These are phyloP conservation scores for Anguilla japonica DNA, from an alignment of 2,113 vertebrate species.

Conservation along the genomic window DNA sequence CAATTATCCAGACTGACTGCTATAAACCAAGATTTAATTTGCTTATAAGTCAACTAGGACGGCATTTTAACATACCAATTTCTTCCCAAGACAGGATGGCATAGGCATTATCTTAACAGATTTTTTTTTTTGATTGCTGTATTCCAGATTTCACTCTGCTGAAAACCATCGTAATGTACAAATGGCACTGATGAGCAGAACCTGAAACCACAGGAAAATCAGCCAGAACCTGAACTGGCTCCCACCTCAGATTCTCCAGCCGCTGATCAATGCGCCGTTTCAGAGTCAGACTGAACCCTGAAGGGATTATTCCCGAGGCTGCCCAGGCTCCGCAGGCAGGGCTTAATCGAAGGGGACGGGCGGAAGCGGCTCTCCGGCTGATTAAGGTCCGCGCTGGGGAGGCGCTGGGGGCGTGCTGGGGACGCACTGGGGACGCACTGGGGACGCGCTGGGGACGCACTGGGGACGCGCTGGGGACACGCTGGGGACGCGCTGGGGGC, in stretches of 20 bases:
- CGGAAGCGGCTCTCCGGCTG: constrained; percentile 6
- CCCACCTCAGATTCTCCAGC: constrained; percentile 14
- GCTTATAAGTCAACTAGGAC: background rate
- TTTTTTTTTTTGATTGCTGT: background rate
- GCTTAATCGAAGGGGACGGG: constrained; percentile 7
- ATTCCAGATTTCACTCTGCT: background rate
- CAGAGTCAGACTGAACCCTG: constrained; percentile 35
- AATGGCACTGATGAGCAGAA: background rate
- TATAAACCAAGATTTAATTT: background rate
- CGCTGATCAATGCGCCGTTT: constrained; percentile 34
- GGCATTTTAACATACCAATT: background rate
- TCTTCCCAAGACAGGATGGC: background rate
- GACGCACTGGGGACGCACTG: too few relatives aligned
- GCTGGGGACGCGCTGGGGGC: background rate
- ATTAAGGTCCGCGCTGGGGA: background rate
- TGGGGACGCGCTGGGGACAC: background rate
- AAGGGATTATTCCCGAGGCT: constrained; percentile 30
- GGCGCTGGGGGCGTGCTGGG: background rate
- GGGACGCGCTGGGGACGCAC: background rate
- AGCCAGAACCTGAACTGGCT: background rate
- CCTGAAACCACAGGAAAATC: background rate
- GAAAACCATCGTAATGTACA: background rate
- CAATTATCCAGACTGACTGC: background rate
- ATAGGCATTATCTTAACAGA: background rate
- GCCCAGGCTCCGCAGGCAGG: background rate